These are phyloP conservation scores for Tenthredo livida DNA, from an alignment of 2,888 invertebrate genomes.

Conservation along the genomic window DNA sequence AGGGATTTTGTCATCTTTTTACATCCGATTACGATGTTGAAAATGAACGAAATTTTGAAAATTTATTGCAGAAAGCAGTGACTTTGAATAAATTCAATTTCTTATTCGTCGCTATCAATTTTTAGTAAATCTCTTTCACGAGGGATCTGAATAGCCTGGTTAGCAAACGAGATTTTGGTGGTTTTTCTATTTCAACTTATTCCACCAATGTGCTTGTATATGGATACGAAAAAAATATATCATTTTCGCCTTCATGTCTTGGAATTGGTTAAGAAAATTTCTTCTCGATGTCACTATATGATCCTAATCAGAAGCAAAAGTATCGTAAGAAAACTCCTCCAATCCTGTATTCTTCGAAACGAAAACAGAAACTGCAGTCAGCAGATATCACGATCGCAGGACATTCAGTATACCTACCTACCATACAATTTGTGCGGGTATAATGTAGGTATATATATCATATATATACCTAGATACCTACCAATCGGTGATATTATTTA, in stretches of 20 bases:
- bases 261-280: neutral
- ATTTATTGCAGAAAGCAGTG: neutral
- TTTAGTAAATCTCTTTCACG: neutral
- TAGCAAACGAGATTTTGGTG: neutral
- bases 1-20: neutral
- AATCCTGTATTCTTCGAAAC: neutral
- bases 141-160: neutral
- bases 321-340: neutral
- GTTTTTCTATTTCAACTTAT: neutral
- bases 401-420: neutral
- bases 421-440: neutral
- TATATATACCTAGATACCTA: neutral
- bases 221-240: neutral
- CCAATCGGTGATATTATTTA: slow-evolving; percentile 63
- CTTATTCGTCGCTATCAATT: neutral
- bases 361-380: neutral
- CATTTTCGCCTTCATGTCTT: neutral
- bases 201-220: neutral
- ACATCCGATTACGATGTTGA: neutral
- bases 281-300: neutral
- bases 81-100: neutral
- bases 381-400: neutral
- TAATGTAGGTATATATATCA: neutral
- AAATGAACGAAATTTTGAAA: neutral
- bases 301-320: neutral